A percentile compares a stretch with the other conserved stretches of the same genome.
Conservation (phyloP, 2,888 invertebrate genomes). For the Cantharis lateralis region DNA sequence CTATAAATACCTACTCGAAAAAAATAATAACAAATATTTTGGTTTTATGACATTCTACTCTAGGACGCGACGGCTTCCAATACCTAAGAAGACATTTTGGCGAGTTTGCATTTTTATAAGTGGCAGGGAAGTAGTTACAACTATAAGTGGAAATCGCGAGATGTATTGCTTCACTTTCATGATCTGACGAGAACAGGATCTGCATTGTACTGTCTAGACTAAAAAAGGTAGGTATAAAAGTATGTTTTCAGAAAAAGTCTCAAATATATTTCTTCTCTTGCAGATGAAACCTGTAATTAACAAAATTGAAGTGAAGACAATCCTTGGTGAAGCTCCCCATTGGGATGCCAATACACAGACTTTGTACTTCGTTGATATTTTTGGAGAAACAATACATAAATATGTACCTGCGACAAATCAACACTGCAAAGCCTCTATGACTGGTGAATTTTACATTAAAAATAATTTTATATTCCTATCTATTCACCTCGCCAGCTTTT, state of each 20-base stretch:
- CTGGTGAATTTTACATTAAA: conserved; percentile 28
- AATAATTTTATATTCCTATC: not conserved
- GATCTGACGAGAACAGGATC: too few relatives aligned
- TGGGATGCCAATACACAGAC: conserved; percentile 67
- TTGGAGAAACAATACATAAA: conserved; percentile 42
- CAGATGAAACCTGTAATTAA: conserved; percentile 49
- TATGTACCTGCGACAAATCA: conserved; percentile 41
- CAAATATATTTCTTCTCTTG: not conserved
- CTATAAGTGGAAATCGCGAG: too few relatives aligned
- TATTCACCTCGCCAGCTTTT: too few relatives aligned
- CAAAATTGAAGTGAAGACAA: conserved; percentile 57
- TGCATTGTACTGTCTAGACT: too few relatives aligned
- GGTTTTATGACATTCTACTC: too few relatives aligned
- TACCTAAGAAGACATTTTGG: too few relatives aligned
- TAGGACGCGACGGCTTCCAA: too few relatives aligned
- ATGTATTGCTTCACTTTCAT: too few relatives aligned
- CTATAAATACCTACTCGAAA: not conserved
- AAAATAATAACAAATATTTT: not conserved
- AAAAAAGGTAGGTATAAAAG: too few relatives aligned
- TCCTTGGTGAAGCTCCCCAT: conserved; percentile 73
- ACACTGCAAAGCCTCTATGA: conserved; percentile 38
- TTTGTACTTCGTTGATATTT: conserved; percentile 70
- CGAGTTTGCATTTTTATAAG: too few relatives aligned
- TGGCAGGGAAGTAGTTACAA: too few relatives aligned
- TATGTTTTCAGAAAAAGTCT: too few relatives aligned